Conservation (phyloP, 2,113 vertebrate genomes). For the Toxotes jaculatrix region DNA sequence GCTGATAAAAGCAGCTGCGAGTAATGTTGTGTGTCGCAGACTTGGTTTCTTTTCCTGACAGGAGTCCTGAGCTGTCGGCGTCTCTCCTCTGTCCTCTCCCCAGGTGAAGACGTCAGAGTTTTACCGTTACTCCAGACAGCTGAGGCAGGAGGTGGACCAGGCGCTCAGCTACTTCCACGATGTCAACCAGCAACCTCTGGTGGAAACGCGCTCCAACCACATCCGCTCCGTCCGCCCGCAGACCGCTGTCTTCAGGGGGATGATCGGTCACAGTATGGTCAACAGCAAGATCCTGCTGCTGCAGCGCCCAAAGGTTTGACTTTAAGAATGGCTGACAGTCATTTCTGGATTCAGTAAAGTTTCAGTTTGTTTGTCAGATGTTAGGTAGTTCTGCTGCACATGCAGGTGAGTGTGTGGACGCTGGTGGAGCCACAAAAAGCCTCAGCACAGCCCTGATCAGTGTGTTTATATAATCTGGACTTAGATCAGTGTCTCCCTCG, state of each 20-base stretch:
- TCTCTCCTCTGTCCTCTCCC: background rate
- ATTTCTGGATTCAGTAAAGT: background rate
- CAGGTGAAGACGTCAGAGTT: conserved; percentile 99
- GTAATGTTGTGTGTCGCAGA: no score
- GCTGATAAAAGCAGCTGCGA: no score
- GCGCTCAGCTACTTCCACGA: conserved; percentile 97
- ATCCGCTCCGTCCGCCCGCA: conserved; percentile 97
- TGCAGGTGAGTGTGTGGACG: no score
- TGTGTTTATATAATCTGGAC: background rate
- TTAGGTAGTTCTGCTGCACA: no score
- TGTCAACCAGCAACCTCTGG: conserved; percentile 95
- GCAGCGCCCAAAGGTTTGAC: conserved; percentile 91
- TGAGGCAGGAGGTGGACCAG: conserved; percentile 96
- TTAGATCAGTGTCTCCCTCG: background rate
- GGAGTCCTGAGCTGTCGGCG: background rate
- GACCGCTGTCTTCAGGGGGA: conserved; percentile 97
- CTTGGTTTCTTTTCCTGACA: background rate
- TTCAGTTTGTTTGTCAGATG: no score
- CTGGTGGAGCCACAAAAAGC: no score
- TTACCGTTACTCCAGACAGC: conserved; percentile 96
- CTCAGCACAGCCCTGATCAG: background rate
- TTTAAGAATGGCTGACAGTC: no score
- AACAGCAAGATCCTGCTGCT: conserved; percentile 99
- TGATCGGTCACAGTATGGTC: conserved; percentile 99
- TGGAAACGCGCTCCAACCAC: conserved; percentile 94